A percentile compares a stretch with the other conserved stretches of the same genome.
These are phyloP conservation scores for Erynnis tages DNA, from an alignment of 2,888 invertebrate genomes.

Conservation along the genomic window DNA sequence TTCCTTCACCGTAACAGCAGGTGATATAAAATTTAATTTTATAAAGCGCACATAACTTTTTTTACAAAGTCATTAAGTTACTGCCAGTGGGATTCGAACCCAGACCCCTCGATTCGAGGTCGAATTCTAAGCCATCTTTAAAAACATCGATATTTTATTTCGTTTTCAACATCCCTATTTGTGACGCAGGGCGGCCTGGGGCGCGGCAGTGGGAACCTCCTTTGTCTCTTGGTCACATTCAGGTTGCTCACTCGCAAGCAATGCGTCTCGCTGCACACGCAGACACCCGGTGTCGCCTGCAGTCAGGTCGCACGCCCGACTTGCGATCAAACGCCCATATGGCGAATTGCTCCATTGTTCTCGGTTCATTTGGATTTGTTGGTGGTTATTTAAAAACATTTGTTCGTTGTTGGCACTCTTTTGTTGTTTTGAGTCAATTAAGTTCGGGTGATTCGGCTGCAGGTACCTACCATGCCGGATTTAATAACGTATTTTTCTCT, in stretches of 20 bases:
- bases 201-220: constrained; percentile 66
- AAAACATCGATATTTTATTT: too few relatives aligned
- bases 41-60: too few relatives aligned
- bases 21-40: too few relatives aligned
- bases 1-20: too few relatives aligned
- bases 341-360: constrained; percentile 41
- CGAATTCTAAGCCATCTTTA: too few relatives aligned
- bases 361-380: constrained; percentile 21
- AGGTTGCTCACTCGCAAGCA: constrained; percentile 49
- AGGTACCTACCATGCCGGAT: constrained; percentile 2
- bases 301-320: constrained; percentile 14
- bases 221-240: constrained; percentile 61
- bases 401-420: constrained; percentile 24
- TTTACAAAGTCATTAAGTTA: too few relatives aligned
- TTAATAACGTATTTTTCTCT: constrained; percentile 2
- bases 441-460: neutral
- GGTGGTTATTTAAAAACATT: constrained; percentile 28
- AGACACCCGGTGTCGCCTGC: constrained; percentile 38
- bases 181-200: constrained; percentile 49
- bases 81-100: too few relatives aligned
- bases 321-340: constrained; percentile 39
- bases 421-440: constrained; percentile 24
- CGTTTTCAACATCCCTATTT: too few relatives aligned
- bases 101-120: too few relatives aligned
- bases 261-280: constrained; percentile 15